Evolutionary conservation across 2,113 vertebrate genomes (phyloP).

Genomic region (Clarias gariepinus): DNA sequence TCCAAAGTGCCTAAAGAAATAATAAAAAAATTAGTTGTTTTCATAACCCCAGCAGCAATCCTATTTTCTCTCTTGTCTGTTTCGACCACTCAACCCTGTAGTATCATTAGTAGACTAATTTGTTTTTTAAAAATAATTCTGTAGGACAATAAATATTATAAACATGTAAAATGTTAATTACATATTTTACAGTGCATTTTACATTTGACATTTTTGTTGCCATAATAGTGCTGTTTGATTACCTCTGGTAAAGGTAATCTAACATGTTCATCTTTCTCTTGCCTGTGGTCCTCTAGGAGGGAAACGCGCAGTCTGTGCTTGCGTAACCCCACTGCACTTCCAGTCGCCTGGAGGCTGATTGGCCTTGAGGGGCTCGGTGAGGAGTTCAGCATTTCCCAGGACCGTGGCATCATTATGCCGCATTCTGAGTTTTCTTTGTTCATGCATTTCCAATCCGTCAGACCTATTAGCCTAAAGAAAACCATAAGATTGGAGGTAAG

Average conservation of each 20-base stretch:
- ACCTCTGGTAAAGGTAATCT: neutral
- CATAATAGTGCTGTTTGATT: neutral
- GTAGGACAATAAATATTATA: neutral
- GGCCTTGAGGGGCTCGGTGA: constrained; percentile 81
- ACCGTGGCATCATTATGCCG: constrained; percentile 71
- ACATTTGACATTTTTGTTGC: neutral
- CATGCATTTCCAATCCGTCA: constrained; percentile 76
- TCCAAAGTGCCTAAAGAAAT: too few species aligned
- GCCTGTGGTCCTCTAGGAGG: constrained; percentile 62
- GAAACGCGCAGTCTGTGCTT: constrained; percentile 71
- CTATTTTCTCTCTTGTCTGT: too few species aligned
- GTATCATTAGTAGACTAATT: too few species aligned
- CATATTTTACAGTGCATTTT: neutral
- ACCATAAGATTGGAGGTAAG: constrained; percentile 82
- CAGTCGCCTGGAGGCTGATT: constrained; percentile 79
- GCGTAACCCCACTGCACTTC: constrained; percentile 74
- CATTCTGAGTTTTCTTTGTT: constrained; percentile 65
- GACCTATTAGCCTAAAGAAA: constrained; percentile 73
- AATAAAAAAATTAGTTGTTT: too few species aligned
- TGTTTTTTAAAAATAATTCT: neutral
- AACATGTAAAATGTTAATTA: neutral
- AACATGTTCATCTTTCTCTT: neutral
- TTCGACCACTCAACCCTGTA: too few species aligned
- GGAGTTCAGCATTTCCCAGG: constrained; percentile 74
- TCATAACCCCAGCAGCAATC: too few species aligned